These are phyloP conservation scores for Calidris pygmaea DNA, from an alignment of 2,113 vertebrate genomes.

Conservation along the genomic window DNA sequence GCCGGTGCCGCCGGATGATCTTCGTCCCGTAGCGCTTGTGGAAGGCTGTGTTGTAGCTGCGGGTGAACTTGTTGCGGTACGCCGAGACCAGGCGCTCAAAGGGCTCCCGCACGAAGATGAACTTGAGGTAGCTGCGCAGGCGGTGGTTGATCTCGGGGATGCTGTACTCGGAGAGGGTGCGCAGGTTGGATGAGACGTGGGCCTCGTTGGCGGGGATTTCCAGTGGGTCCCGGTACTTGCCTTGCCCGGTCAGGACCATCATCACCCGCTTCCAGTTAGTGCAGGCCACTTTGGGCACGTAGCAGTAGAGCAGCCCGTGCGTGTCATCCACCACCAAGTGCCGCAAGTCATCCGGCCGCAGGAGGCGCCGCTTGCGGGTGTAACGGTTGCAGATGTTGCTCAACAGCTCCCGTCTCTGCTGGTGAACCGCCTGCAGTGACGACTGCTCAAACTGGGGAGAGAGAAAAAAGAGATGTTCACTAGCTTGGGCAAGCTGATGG, in stretches of 20 bases:
- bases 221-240: slow-evolving; percentile 78
- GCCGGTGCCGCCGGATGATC: slow-evolving; percentile 87
- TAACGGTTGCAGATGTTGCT: slow-evolving; percentile 81
- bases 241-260: slow-evolving; percentile 85
- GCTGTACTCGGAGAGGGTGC: slow-evolving; percentile 85
- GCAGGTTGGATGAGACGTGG: slow-evolving; percentile 84
- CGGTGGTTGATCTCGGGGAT: slow-evolving; percentile 87
- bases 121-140: slow-evolving; percentile 91
- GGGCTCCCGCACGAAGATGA: slow-evolving; percentile 92
- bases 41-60: slow-evolving; percentile 90
- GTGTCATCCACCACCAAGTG: slow-evolving; percentile 90
- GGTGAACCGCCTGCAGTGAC: slow-evolving; percentile 77
- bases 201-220: slow-evolving; percentile 88
- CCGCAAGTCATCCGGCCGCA: slow-evolving; percentile 85
- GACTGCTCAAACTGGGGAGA: slow-evolving; percentile 70
- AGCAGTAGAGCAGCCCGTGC: slow-evolving; percentile 90
- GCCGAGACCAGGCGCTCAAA: slow-evolving; percentile 93
- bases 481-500: neutral
- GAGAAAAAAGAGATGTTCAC: neutral
- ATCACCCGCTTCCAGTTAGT: slow-evolving; percentile 96
- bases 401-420: slow-evolving; percentile 82
- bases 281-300: slow-evolving; percentile 93
- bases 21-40: slow-evolving; percentile 90
- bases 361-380: slow-evolving; percentile 82
- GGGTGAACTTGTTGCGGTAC: slow-evolving; percentile 91